Evolutionary conservation across 2,797 vertebrate species (phyloP), one percentile per base, ranked within the genome.

Genomic region (Brachyalestes nurse): DNA sequence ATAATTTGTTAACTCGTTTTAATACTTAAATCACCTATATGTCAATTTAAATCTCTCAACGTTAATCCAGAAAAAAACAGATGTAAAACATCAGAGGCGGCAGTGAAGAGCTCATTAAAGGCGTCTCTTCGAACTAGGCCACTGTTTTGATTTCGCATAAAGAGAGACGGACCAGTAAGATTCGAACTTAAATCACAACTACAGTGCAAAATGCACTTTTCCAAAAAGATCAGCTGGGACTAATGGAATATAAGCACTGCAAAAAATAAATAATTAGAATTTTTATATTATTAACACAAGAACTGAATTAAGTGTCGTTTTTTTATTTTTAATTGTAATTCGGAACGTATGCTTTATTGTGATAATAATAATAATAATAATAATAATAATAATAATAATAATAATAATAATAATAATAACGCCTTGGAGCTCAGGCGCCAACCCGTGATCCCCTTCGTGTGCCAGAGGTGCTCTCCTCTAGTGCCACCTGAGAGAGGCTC

Each of bases 401-500:
- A 60, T 78, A 78, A 72, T 79, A 71, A 72, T 58, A 55, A 55
- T 17, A 66, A 64, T 42, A 53, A 28, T 49, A 25, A 13, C 28
- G 47, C 69, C 6, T 53, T 71, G 19, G 47, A 53, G 47, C 49
- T 23, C 16, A 71, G 45, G 51, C 28, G 38, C 55, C 34, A 58
- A 38, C 71, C n/a, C 45, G 58, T 72, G 69, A 38, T n/a, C 61
- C 17, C 9, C 47, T 28, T 28, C 28, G 28, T 28, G 57, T 80
- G 78, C 62, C 67, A 81, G 58, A 45, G 34, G 47, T 84, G 72
- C 87, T 80, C 83, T 81, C 86, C 84, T 82, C 86, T 80, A 84
- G 85, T 85, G 88, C 85, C 88, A 87, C 91, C 82, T 81, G 89
- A 92, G 89, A 87, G 79, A 77, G 86, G 84, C 89, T 86, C 83